Evolutionary conservation across 2,888 invertebrate species (phyloP), one percentile per base, ranked within the genome.

Genomic region (Phengaris arion): DNA sequence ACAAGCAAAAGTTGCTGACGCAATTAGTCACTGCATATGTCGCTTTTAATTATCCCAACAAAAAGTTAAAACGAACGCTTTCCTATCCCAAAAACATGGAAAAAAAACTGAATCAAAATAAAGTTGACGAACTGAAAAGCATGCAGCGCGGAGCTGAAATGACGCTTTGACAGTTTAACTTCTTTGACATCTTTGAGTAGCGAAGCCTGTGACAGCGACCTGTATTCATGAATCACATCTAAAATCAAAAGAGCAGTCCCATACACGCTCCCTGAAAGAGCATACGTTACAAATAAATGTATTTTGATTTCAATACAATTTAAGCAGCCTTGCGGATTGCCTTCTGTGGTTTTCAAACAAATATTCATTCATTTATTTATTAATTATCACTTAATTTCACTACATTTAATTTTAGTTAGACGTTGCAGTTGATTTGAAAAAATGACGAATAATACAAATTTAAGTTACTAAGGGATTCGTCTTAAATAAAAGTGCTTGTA

Each of bases 131-230:
- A 51, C 15, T 48, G 70, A 48, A 70, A 51, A 51, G 70, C 70
- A 10, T 15, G 51, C 51, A 51, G 70, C n/a, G 51, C 45, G 70
- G 15, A 22, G 70, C 51, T 15, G 48, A 64, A 64, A 64, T 64
- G 64, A 70, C 48, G 70, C 70, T 70, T 70, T 70, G 70, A 70
- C 70, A 70, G 48, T 70, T 70, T 70, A 51, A 70, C 70, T 70
- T 70, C 51, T 70, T 70, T 70, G 70, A 70, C 51, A 70, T 70
- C 70, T 70, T 70, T 70, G 70, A 70, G 70, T 51, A 70, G 70
- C 51, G 70, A 51, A 70, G 48, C 70, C 70, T 70, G 70, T 70
- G 69, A 69, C 69, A 22, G 69, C 69, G 48, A 69, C 48, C 69
- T 69, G 69, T 48, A 70, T 70, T 51, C 70, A 70, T 70, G 70